phyloP scores from a whole-genome alignment of 2,113 vertebrate genomes.

The Dolichallabes microphthalmus region DNA sequence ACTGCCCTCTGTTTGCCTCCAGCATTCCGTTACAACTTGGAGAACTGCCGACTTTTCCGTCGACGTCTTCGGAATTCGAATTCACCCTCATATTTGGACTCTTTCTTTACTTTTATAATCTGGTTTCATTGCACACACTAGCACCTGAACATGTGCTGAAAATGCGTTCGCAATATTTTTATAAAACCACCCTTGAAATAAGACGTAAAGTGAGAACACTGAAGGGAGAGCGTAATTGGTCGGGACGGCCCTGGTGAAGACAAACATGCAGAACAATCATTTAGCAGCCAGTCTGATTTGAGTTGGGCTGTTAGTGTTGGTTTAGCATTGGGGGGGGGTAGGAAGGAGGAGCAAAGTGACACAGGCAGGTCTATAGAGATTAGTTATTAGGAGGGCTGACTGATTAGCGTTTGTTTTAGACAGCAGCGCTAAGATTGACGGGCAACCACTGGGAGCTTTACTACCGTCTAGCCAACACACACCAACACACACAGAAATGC shows the following conservation, averaged over 20 bases:
- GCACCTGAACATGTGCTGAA: not conserved
- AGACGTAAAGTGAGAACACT: not conserved
- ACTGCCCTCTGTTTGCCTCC: not conserved
- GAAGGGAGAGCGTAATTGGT: slow-evolving; percentile 27
- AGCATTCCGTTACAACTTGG: not conserved
- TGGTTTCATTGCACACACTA: not conserved
- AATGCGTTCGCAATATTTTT: not conserved
- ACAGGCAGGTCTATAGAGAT: slow-evolving; percentile 33
- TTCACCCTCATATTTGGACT: not conserved
- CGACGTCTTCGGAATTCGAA: not conserved
- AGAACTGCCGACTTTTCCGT: not conserved
- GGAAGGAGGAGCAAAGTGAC: slow-evolving; percentile 25
- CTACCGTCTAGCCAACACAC: slow-evolving; percentile 3
- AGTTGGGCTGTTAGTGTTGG: slow-evolving; percentile 47
- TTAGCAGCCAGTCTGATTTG: slow-evolving; percentile 37
- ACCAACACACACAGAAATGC: slow-evolving; percentile 30
- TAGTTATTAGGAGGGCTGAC: slow-evolving; percentile 52
- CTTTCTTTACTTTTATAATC: not conserved
- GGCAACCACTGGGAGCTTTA: slow-evolving; percentile 46
- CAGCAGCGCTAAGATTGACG: slow-evolving; percentile 55
- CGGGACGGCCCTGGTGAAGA: slow-evolving; percentile 13
- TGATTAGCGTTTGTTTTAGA: slow-evolving; percentile 67
- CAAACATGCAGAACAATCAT: slow-evolving; percentile 30
- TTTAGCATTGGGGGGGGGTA: slow-evolving; percentile 20
- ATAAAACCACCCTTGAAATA: not conserved